Evolutionary conservation across 2,888 invertebrate species (phyloP).

Genomic region (Falcaria lacertinaria): DNA sequence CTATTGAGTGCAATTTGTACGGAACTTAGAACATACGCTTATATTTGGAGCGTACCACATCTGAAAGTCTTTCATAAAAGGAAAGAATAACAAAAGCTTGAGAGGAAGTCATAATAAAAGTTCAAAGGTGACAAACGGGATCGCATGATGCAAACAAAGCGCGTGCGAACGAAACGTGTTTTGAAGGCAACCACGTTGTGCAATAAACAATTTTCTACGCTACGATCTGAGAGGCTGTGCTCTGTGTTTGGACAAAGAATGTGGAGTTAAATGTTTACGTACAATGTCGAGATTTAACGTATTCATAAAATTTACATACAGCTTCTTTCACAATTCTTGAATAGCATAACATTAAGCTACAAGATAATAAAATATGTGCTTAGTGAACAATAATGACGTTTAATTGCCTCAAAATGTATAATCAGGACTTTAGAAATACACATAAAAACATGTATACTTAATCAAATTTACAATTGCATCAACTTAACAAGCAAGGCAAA

Average conservation of each 20-base stretch:
- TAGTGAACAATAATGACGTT: too few relatives aligned
- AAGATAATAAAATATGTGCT: not conserved
- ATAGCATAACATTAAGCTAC: not conserved
- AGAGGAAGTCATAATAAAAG: slow-evolving; percentile 22
- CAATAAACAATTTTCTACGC: slow-evolving; percentile 56
- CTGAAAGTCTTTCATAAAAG: too few relatives aligned
- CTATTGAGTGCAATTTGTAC: slow-evolving; percentile 12
- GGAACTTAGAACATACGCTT: not conserved
- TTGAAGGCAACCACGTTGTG: slow-evolving; percentile 47
- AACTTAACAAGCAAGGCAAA: not conserved
- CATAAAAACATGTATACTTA: too few relatives aligned
- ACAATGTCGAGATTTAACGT: slow-evolving; percentile 15
- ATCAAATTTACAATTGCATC: too few relatives aligned
- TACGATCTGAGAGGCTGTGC: slow-evolving; percentile 22
- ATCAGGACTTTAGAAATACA: too few relatives aligned
- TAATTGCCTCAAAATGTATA: too few relatives aligned
- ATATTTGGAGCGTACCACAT: slow-evolving; percentile 3
- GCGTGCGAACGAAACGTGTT: slow-evolving; percentile 36
- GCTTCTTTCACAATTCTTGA: not conserved
- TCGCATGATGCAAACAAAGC: slow-evolving; percentile 40
- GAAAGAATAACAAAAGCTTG: slow-evolving; percentile 14
- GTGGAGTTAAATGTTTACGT: slow-evolving; percentile 26
- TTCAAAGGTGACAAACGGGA: slow-evolving; percentile 41
- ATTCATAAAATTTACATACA: slow-evolving; percentile 1
- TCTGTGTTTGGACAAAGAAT: slow-evolving; percentile 33